Base-by-base conservation (phyloP, 2,113 vertebrate species). In the Phalacrocorax pelagicus region DNA sequence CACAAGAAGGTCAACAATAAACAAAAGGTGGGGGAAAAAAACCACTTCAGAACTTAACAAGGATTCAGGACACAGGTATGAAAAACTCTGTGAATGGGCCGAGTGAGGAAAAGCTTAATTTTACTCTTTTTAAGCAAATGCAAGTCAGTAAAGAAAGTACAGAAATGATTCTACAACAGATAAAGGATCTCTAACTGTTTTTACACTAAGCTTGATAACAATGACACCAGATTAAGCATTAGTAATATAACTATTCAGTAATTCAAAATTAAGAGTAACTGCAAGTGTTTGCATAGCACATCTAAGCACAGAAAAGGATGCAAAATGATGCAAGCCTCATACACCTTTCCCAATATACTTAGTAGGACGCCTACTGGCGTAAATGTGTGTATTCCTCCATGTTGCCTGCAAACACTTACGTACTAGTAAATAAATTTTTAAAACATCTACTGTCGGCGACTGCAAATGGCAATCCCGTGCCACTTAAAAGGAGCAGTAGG, bases 291-390 rank as follows among this genome's bases (percentile, higher is more conserved):
- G 57, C 46, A 54, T 0, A 55, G 36, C 47, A n/a, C 29, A 30
- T 5, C 24, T 32, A 70, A 46, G 34, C 22, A 58, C 40, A 54
- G 27, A 66, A 80, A 75, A n/a, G 8, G 17, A 62, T 19, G 26
- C 20, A 42, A 70, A 40, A 59, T 3, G 3, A 18, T 16, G 11
- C 47, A 46, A 86, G 20, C 11, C 22, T 44, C 27, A 16, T 2
- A 16, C 4, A 4, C 4, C 44, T 36, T 30, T 26, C 21, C 12
- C 16, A 6, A 2, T 13, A 49, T 8, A 14, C 2, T 38, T 7
- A n/a, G 5, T 0, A 38, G 32, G 2, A 24, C 0, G 4, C 5
- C 23, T 4, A 42, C 0, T 6, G 8, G 21, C 15, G 9, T 5
- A 38, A 55, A 10, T 0, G 14, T 10, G 12, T 1, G 11, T 8